Conservation (phyloP, 2,797 vertebrate genomes). For the Chelmon rostratus region DNA sequence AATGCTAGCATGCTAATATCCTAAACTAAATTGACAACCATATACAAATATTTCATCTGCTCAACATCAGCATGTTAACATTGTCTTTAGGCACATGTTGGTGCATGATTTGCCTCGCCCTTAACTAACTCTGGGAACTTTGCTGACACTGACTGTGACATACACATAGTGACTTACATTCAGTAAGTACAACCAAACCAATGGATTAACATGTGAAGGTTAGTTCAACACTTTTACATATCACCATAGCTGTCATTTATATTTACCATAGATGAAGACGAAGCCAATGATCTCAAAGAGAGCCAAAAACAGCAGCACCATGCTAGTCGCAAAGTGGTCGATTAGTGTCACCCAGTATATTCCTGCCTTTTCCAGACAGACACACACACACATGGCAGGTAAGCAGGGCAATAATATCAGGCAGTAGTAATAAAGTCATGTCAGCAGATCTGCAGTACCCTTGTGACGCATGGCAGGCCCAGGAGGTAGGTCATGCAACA, state of each 20-base stretch:
- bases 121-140: too few relatives aligned
- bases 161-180: too few relatives aligned
- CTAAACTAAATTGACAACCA: too few relatives aligned
- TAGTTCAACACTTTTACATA: not conserved
- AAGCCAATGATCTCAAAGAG: slow-evolving; percentile 90
- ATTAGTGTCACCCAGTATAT: slow-evolving; percentile 88
- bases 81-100: too few relatives aligned
- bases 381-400: slow-evolving; percentile 9
- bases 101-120: too few relatives aligned
- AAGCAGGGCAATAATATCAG: not conserved
- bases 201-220: not conserved
- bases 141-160: too few relatives aligned
- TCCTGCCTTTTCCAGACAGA: slow-evolving; percentile 76
- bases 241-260: slow-evolving; percentile 63
- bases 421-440: not conserved
- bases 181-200: not conserved
- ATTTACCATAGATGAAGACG: slow-evolving; percentile 91
- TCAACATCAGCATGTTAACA: too few relatives aligned
- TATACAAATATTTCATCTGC: too few relatives aligned
- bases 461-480: slow-evolving; percentile 90
- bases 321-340: slow-evolving; percentile 89
- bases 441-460: slow-evolving; percentile 75
- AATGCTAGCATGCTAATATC: too few relatives aligned
- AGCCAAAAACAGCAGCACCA: slow-evolving; percentile 90
- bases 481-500: slow-evolving; percentile 88